phyloP scores from a whole-genome alignment of 2,797 vertebrate species.

The Phalloptychus januarius region DNA sequence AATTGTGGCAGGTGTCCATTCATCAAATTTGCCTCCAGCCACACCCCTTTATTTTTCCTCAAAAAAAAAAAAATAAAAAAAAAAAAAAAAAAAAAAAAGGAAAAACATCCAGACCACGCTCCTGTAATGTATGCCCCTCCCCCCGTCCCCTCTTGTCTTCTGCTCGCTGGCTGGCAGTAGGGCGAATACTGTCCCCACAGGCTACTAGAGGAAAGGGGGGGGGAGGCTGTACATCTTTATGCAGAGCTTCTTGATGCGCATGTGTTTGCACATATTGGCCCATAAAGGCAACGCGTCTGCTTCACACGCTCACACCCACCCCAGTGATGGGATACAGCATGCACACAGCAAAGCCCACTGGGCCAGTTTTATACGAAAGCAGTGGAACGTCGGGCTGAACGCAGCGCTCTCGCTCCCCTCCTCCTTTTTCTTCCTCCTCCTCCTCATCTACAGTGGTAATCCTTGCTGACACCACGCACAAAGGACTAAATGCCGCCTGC shows the following conservation, averaged over 20 bases:
- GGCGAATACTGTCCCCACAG: slow-evolving; percentile 51
- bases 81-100: slow-evolving; percentile 19
- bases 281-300: slow-evolving; percentile 41
- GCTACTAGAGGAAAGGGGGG: slow-evolving; percentile 27
- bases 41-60: slow-evolving; percentile 36
- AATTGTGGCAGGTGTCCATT: slow-evolving; percentile 69
- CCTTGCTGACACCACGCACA: slow-evolving; percentile 77
- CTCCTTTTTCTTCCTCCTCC: slow-evolving; percentile 20
- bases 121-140: slow-evolving; percentile 55
- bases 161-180: slow-evolving; percentile 56
- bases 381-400: slow-evolving; percentile 55
- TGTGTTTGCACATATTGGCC: slow-evolving; percentile 55
- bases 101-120: slow-evolving; percentile 44
- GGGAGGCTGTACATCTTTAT: slow-evolving; percentile 48
- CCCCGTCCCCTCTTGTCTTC: slow-evolving; percentile 57
- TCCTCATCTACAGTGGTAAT: slow-evolving; percentile 70
- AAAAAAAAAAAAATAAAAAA: slow-evolving; percentile 28
- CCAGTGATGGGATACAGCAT: slow-evolving; percentile 51
- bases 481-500: slow-evolving; percentile 71
- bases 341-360: slow-evolving; percentile 35
- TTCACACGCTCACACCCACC: slow-evolving; percentile 23
- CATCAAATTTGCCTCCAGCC: slow-evolving; percentile 60
- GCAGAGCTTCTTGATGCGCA: slow-evolving; percentile 43
- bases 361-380: slow-evolving; percentile 47
- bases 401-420: slow-evolving; percentile 55